Base-by-base conservation (phyloP, 2,797 vertebrate species). In the Melanotaenia nigrans region DNA sequence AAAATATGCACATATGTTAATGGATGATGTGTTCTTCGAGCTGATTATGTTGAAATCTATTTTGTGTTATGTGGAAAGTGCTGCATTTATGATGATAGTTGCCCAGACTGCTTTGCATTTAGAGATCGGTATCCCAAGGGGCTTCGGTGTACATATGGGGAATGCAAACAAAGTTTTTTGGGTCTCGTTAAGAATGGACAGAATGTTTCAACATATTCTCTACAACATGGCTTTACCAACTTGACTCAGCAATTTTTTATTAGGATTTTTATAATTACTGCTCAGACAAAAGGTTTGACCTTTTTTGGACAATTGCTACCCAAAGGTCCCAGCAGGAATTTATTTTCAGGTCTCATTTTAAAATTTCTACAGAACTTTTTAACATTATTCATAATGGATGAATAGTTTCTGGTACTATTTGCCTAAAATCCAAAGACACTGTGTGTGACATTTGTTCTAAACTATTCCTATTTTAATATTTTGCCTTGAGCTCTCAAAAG, bases 91-190 rank as follows among this genome's bases (percentile, higher is more conserved):
- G 9, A 16, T 65, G 65, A 64, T 28, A 24, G 68, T 82, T 78
- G 60, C 71, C 59, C 58, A 49, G 74, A 85, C 35, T 75, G 30
- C 77, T 84, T 78, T 30, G 49, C 2, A 8, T 54, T 49, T 60
- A 76, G 69, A 84, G 71, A 74, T 82, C 76, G 36, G 75, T 89
- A 70, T 90, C 85, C 82, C 80, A 83, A 68, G 79, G 75, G 81
- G 78, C 80, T 84, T 77, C 65, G 47, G 60, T 45, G 57, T 78
- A 66, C 74, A 65, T 69, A 58, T 73, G 60, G 73, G 61, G 65
- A 63, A 59, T 64, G 57, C 35, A 81, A 84, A 60, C 22, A 1
- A 32, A 77, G 85, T 88, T 91, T 93, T 92, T 90, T 92, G 89
- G 87, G 81, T 78, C 32, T 77, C 28, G 38, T 78, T 5, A 67